Percentiles rank a stretch among this genome's conserved stretches.
Conservation (phyloP, 2,113 vertebrate genomes). For the Sturnus vulgaris region DNA sequence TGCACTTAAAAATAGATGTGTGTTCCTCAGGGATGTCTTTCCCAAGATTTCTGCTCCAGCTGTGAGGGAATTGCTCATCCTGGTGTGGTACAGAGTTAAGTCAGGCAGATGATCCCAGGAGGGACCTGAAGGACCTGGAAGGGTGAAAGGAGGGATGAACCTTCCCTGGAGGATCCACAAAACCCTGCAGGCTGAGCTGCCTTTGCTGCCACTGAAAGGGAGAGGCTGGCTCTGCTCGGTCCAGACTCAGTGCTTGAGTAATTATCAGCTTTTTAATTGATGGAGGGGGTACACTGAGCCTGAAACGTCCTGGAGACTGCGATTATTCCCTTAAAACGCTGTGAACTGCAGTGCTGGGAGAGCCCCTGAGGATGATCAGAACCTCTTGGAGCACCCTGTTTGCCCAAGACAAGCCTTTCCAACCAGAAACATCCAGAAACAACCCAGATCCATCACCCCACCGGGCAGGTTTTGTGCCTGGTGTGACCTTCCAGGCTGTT, state of each 20-base stretch:
- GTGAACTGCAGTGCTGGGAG: background rate
- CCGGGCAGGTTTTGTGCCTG: background rate
- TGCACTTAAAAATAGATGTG: background rate
- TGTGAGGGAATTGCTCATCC: background rate
- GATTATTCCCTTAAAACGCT: background rate
- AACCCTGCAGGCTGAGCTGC: background rate
- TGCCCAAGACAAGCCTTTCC: background rate
- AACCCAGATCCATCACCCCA: background rate
- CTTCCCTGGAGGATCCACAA: background rate
- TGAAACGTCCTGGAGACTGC: background rate
- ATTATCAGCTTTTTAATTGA: background rate
- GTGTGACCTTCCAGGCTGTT: background rate
- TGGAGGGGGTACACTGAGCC: background rate
- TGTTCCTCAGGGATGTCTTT: background rate
- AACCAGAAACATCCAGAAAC: too few relatives aligned
- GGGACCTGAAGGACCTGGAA: background rate
- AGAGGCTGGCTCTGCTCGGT: background rate
- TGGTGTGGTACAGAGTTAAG: background rate
- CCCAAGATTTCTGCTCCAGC: background rate
- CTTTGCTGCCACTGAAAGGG: background rate
- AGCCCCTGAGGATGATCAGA: background rate
- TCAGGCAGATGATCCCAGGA: background rate
- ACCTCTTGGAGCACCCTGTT: background rate
- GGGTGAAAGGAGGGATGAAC: background rate
- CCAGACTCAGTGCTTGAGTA: background rate